Base-by-base conservation (phyloP, 2,113 vertebrate species). In the Orthonyx spaldingii region DNA sequence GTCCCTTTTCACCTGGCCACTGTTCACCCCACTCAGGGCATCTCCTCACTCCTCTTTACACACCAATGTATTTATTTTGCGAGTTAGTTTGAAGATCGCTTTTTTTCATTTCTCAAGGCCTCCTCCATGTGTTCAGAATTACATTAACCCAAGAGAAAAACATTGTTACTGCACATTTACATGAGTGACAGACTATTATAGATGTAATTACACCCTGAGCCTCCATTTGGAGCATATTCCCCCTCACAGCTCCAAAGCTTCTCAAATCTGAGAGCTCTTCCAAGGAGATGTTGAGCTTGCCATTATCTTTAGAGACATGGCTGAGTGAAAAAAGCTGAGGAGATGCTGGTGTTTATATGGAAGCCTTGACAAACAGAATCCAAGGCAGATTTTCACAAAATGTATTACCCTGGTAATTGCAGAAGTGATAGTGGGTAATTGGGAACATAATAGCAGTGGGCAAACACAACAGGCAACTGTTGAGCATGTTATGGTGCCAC, bases 331-430 rank as follows among this genome's bases (percentile, higher is more conserved):
- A 70, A 69, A 66, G 10, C 3, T 37, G 49, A 74, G 39, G 49
- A 41, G 41, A 32, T 75, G 33, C 13, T 66, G 65, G 3, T 47
- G 56, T 66, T 92, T 64, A 65, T 24, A 27, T 22, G 26, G 68
- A 94, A 63, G 26, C 4, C 32, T 33, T 70, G n/a, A 46, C 19
- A 91, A 92, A 88, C 20, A 87, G n/a, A 71, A 76, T 69, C 37
- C 32, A 46, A 84, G n/a, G 41, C 41, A 86, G 17, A 16, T 90
- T 95, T 89, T 80, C 55, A 69, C 53, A 55, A 87, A 55, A 76
- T 27, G 6, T 35, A 10, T 86, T 86, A 61, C 28, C 20, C 83
- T 4, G 4, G 4, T 53, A 80, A 77, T 27, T 75, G 32, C 37
- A 82, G 71, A 74, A 71, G 35, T 64, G 80, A 71, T 9, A 55